phyloP scores from a whole-genome alignment of 2,888 invertebrate species.

The Epinotia demarniana region DNA sequence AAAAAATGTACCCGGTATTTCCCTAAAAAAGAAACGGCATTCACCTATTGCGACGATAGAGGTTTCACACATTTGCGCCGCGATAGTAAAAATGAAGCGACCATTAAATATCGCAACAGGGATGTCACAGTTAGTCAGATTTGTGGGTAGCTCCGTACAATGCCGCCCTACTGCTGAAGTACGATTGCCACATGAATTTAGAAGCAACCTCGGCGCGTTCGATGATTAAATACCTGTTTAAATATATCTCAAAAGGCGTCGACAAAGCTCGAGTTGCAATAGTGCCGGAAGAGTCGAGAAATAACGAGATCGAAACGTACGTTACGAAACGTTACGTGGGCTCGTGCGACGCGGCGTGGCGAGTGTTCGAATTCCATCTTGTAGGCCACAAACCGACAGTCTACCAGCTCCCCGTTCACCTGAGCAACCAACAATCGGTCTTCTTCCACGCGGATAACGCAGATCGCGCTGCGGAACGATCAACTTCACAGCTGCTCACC shows the following conservation, averaged over 20 bases:
- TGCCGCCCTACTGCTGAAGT: slow-evolving; percentile 4
- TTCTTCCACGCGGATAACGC: neutral
- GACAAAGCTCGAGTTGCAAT: slow-evolving; percentile 3
- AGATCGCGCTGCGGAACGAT: neutral
- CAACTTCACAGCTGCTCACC: neutral
- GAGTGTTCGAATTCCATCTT: neutral
- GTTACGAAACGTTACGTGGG: slow-evolving; percentile 8
- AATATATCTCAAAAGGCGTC: slow-evolving; percentile 5
- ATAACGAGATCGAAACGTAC: neutral
- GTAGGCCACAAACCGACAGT: neutral
- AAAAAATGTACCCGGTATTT: slow-evolving; percentile 11
- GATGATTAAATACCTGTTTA: neutral
- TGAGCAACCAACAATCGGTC: neutral
- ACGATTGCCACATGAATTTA: neutral
- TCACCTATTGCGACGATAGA: too few species aligned
- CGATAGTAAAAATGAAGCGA: neutral
- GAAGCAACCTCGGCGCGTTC: slow-evolving; percentile 7
- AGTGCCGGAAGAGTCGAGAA: neutral
- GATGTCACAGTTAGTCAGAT: slow-evolving; percentile 1
- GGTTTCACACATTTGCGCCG: too few species aligned
- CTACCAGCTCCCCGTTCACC: neutral
- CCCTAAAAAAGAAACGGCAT: slow-evolving; percentile 1
- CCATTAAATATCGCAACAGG: neutral
- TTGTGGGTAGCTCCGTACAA: neutral
- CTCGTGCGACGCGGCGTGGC: slow-evolving; percentile 11